Evolutionary conservation across 2,888 invertebrate species (phyloP).

Genomic region (Drosophila greeni): DNA sequence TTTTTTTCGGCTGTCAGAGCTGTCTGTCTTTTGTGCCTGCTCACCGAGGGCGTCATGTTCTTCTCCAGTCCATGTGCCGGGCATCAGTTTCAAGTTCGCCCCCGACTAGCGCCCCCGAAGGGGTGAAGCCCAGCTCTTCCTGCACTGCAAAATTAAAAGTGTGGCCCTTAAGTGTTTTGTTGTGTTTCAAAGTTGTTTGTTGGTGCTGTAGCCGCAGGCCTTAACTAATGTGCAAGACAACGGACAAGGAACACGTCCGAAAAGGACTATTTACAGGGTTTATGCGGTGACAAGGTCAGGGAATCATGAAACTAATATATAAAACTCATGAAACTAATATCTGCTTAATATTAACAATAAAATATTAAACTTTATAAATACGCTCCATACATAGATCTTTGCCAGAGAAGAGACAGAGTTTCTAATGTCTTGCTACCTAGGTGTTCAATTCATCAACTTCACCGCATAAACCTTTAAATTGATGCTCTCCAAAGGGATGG

Average conservation of each 20-base stretch:
- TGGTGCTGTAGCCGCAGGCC: slow-evolving; percentile 54
- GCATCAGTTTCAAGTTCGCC: slow-evolving; percentile 70
- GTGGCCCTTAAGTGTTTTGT: slow-evolving; percentile 71
- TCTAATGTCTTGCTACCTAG: no score
- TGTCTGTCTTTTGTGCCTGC: slow-evolving; percentile 30
- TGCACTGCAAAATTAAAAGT: slow-evolving; percentile 65
- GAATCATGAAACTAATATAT: background rate
- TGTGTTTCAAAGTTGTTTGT: slow-evolving; percentile 48
- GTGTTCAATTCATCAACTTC: background rate
- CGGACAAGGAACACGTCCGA: slow-evolving; percentile 43
- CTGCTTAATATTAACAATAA: background rate
- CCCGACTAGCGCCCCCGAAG: slow-evolving; percentile 9
- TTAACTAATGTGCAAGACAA: slow-evolving; percentile 66
- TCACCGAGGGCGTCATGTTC: slow-evolving; percentile 45
- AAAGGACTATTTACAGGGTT: background rate
- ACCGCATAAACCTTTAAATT: background rate
- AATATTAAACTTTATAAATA: background rate
- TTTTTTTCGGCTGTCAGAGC: slow-evolving; percentile 28
- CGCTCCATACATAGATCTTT: background rate
- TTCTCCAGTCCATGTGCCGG: slow-evolving; percentile 67
- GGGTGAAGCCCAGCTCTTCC: background rate
- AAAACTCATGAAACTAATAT: background rate
- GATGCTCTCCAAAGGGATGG: background rate
- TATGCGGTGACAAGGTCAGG: background rate
- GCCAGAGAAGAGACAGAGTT: background rate